A percentile compares a stretch with the other conserved stretches of the same genome.
Evolutionary conservation across 2,888 invertebrate genomes (phyloP).

Genomic region (Linhomoeus sp.): DNA sequence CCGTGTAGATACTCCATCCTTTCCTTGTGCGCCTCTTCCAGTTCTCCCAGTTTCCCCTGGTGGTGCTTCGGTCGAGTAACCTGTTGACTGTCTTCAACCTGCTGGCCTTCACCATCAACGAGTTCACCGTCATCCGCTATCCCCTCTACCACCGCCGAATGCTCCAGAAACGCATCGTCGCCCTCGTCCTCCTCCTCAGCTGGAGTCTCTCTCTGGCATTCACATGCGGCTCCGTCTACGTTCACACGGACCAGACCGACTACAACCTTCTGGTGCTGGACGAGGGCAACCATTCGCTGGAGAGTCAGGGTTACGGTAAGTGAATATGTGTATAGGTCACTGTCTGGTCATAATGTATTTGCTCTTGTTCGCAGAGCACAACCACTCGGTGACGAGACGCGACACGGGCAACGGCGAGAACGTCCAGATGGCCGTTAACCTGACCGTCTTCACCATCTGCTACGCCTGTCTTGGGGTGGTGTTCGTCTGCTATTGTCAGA

Average conservation of each 20-base stretch:
- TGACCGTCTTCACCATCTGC: neutral
- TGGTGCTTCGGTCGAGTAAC: conserved; percentile 21
- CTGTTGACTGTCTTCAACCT: conserved; percentile 25
- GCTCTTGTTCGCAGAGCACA: no score
- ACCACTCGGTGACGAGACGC: no score
- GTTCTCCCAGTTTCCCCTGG: conserved; percentile 18
- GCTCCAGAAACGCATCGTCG: conserved; percentile 16
- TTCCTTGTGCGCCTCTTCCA: no score
- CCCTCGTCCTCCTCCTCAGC: conserved; percentile 15
- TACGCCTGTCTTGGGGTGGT: neutral
- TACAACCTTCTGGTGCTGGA: neutral
- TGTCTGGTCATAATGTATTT: no score
- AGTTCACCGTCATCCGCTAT: conserved; percentile 20
- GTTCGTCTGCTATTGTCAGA: conserved; percentile 13
- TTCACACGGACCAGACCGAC: conserved; percentile 3
- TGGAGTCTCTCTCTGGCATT: conserved; percentile 20
- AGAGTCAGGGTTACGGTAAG: no score
- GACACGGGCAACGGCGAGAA: no score
- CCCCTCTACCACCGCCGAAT: conserved; percentile 25
- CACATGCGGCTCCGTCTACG: conserved; percentile 15
- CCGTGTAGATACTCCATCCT: no score
- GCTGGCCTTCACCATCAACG: conserved; percentile 25
- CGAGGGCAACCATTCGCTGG: neutral
- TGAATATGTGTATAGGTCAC: no score
- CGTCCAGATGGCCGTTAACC: neutral